Conservation (phyloP, 2,113 vertebrate genomes). For the Rynchops niger region DNA sequence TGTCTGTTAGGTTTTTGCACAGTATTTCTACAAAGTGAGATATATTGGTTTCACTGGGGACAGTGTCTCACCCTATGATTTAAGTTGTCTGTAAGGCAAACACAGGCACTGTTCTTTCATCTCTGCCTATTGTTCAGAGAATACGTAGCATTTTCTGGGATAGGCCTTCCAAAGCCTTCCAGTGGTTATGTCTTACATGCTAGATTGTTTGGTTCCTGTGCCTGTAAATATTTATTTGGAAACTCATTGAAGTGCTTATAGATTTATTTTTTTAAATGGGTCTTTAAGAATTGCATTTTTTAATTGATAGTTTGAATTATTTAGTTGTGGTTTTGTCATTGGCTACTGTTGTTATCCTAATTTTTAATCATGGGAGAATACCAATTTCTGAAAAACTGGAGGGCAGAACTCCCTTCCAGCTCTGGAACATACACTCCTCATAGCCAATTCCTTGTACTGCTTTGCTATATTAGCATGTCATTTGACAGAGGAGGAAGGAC, state of each 20-base stretch:
- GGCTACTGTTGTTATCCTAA: not conserved
- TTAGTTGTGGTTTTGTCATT: not conserved
- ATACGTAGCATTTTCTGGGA: not conserved
- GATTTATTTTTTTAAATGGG: not conserved
- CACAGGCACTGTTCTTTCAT: not conserved
- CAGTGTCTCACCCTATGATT: not conserved
- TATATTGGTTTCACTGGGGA: not conserved
- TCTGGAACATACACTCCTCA: accelerated
- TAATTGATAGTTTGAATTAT: not conserved
- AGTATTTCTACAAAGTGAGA: not conserved
- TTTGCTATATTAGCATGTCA: not conserved
- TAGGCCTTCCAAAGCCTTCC: not conserved
- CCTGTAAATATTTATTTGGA: not conserved
- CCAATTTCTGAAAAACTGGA: not conserved
- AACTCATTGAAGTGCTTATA: not conserved
- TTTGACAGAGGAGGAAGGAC: not conserved
- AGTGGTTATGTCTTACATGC: not conserved
- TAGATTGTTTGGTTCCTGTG: not conserved
- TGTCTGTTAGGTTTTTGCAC: not conserved
- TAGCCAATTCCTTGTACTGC: not conserved
- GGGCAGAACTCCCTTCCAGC: not conserved
- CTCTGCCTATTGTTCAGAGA: not conserved
- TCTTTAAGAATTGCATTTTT: not conserved
- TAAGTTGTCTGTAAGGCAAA: not conserved
- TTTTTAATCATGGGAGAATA: not conserved